Base-by-base conservation (phyloP, 1,140 invertebrate species). In the Hirudo medicinalis region DNA sequence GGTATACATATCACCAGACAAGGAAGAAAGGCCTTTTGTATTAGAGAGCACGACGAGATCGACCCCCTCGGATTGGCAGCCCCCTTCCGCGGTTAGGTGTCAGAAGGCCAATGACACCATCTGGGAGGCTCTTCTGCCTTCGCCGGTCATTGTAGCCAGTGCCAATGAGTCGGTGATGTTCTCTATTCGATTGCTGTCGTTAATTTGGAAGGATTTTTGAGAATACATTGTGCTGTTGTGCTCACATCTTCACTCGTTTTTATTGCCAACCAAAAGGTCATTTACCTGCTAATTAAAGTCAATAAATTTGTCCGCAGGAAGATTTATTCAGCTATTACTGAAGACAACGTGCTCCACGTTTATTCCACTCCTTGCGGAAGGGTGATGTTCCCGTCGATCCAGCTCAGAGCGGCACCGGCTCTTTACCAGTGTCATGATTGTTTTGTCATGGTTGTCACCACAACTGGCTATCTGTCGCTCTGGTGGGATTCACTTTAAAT, bases 41-140 rank as follows among this genome's bases (percentile, higher is more conserved):
- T 43, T 82, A 32, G 79, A 81, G 72, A 75, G 81, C 17, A 82
- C 71, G 81, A 82, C 74, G 71, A 74, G 32, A 72, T 81, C 25
- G 69, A 74, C 13, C 66, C 74, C 20, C 68, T 73, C 9, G 76
- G 78, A 19, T 22, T 72, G 0, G 71, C 74, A 17, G 74, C 74
- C 2, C 69, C 9, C 15, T 11, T 5, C 43, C 43, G 11, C 76
- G 55, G 43, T 80, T 53, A 75, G 77, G 53, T 80, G 76, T 71
- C 60, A 75, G 13, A 49, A 73, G 68, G 76, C 71, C 27, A 76
- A 76, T 27, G 72, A 72, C 36, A 27, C 74, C 8, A 43, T 72
- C 20, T 82, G 81, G 81, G 79, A 81, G 73, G 76, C 77, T 49
- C 43, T 80, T 17, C 69, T 81, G 25, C 72, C 77, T 13, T 76